Conservation (phyloP, 2,113 vertebrate genomes). For the Salvelinus fontinalis region DNA sequence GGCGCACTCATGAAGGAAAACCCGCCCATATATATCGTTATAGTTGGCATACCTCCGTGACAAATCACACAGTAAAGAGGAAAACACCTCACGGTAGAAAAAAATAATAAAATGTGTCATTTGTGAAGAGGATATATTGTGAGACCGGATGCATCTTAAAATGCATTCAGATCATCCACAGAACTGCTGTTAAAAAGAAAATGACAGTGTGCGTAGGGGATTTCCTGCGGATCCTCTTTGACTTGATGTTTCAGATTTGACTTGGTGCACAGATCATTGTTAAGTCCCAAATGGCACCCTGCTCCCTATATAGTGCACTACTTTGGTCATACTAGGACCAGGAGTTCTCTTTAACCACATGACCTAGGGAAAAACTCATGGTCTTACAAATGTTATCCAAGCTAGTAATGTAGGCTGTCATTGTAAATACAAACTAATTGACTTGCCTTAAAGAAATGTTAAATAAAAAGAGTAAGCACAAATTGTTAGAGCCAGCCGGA, state of each 20-base stretch:
- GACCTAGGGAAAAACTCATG: too few relatives aligned
- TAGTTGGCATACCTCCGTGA: conserved; percentile 41
- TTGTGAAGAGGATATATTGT: not conserved
- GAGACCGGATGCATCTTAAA: not conserved
- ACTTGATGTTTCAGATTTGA: not conserved
- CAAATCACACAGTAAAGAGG: conserved; percentile 35
- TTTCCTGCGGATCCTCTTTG: not conserved
- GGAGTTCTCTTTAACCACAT: too few relatives aligned
- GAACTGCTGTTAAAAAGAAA: not conserved
- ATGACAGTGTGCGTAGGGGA: not conserved
- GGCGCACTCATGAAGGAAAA: conserved; percentile 36
- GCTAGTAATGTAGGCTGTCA: too few relatives aligned
- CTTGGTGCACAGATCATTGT: not conserved
- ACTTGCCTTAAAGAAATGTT: too few relatives aligned
- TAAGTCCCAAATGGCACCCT: too few relatives aligned
- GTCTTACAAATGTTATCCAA: too few relatives aligned
- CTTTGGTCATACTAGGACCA: too few relatives aligned
- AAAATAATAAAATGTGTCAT: not conserved
- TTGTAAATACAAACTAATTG: too few relatives aligned
- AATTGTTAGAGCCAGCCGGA: too few relatives aligned
- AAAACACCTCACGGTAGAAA: conserved; percentile 27
- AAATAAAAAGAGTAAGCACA: too few relatives aligned
- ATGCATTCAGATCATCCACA: not conserved
- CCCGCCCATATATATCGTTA: conserved; percentile 39
- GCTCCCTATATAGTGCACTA: too few relatives aligned